Percentiles rank a stretch among this genome's conserved stretches.
Evolutionary conservation across 2,113 vertebrate genomes (phyloP).

Genomic region (Chascanopsetta lugubris): DNA sequence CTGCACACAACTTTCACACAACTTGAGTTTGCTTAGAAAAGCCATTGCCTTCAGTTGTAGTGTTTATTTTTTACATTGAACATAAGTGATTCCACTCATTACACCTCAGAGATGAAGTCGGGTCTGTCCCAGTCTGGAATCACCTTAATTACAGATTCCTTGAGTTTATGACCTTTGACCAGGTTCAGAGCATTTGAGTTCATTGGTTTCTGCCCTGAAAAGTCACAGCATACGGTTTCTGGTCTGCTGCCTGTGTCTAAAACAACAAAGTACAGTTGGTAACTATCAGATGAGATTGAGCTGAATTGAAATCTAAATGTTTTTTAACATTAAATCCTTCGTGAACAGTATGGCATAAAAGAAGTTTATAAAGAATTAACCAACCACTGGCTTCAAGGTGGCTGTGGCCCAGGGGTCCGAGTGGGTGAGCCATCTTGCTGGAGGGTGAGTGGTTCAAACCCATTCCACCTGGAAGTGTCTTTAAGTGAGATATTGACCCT

Average conservation of each 20-base stretch:
- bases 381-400: too few species aligned
- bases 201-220: neutral
- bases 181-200: neutral
- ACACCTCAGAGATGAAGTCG: constrained; percentile 14
- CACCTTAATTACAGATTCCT: constrained; percentile 12
- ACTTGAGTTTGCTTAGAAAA: constrained; percentile 19
- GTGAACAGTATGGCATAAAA: too few species aligned
- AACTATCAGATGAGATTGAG: too few species aligned
- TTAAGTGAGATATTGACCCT: too few species aligned
- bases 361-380: too few species aligned
- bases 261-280: too few species aligned
- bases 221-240: neutral
- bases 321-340: too few species aligned
- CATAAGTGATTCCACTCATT: constrained; percentile 9
- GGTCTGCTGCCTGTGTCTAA: neutral
- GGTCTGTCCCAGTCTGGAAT: constrained; percentile 29
- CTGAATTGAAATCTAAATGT: too few species aligned
- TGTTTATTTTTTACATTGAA: constrained; percentile 29
- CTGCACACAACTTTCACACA: constrained; percentile 50
- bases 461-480: too few species aligned
- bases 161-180: constrained; percentile 39
- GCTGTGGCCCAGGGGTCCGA: too few species aligned
- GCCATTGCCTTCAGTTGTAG: constrained; percentile 47
- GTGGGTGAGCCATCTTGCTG: too few species aligned
- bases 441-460: too few species aligned